Base-by-base conservation (phyloP, 2,888 invertebrate genomes). In the Amphimallon solstitiale region DNA sequence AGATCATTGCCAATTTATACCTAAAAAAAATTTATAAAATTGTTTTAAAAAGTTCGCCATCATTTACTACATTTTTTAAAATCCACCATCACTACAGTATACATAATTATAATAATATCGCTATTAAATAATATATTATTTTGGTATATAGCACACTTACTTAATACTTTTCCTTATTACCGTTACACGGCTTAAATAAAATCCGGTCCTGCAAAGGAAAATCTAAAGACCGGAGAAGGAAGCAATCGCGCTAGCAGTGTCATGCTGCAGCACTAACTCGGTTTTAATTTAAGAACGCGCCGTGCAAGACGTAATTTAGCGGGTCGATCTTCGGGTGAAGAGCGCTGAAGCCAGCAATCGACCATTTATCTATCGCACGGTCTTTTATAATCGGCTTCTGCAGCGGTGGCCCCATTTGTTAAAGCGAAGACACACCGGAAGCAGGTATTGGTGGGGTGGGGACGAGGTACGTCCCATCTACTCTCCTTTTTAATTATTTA, bases 221-320 rank as follows among this genome's bases (percentile, higher is more conserved):
- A 43, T 14, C 7, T 63, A 43, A 7, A 7, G 43, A 14, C 14
- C 14, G 17, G 2, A 7, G 14, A 43, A 15, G 14, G 43, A 43
- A 7, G 43, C 14, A 17, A 43, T 43, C 43, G 12, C 14, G 43
- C 43, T 14, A 9, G 6, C 9, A 43, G 43, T 43, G 14, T 43
- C 15, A 15, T 17, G 43, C 43, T 7, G 2, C 43, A 43, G 43
- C 21, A 75, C 75, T 74, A 75, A 75, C 74, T 75, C 73, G 71
- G 74, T 74, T 77, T 78, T 78, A 79, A 79, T 79, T 79, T 78
- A 78, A 79, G 76, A 76, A 75, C 72, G 60, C 40, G 14, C 34
- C 72, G 72, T 74, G 73, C 72, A 74, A 73, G 68, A 74, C 72
- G 79, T 78, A 78, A 79, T 78, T 79, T 77, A 76, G 72, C 73